Evolutionary conservation across 2,113 vertebrate genomes (phyloP).

Genomic region (Eleginops maclovinus): DNA sequence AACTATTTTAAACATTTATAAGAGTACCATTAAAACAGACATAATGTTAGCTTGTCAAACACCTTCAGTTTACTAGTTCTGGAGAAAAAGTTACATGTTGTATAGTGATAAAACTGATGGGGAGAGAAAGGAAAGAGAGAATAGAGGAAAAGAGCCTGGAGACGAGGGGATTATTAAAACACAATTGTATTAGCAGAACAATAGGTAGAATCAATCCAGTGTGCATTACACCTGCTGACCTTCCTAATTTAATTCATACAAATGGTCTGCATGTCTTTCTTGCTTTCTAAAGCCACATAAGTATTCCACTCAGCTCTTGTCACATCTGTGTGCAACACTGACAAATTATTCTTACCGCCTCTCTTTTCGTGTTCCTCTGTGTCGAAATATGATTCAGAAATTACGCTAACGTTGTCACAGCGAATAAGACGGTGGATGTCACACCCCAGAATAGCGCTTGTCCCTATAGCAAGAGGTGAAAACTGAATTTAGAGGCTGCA

Average conservation of each 20-base stretch:
- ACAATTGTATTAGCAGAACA: constrained; percentile 67
- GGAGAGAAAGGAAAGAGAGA: neutral
- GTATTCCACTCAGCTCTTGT: constrained; percentile 36
- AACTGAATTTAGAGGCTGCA: constrained; percentile 34
- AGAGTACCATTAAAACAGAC: too few species aligned
- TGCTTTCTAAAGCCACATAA: constrained; percentile 46
- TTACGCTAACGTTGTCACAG: constrained; percentile 49
- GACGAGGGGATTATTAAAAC: constrained; percentile 67
- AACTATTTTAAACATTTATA: too few species aligned
- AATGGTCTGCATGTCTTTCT: constrained; percentile 55
- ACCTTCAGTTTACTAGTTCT: neutral
- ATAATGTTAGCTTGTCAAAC: too few species aligned
- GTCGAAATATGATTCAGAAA: constrained; percentile 45
- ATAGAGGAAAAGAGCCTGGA: constrained; percentile 20
- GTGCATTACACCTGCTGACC: constrained; percentile 57
- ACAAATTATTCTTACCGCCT: neutral
- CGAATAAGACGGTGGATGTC: constrained; percentile 36
- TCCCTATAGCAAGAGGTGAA: constrained; percentile 15
- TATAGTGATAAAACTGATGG: constrained; percentile 14
- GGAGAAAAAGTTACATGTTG: constrained; percentile 14
- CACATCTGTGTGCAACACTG: constrained; percentile 26
- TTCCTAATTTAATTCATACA: constrained; percentile 58
- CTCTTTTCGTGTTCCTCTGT: constrained; percentile 23
- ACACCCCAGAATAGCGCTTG: constrained; percentile 43
- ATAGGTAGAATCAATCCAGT: constrained; percentile 65